phyloP scores from a whole-genome alignment of 2,797 vertebrate genomes.

The Sebastes kiyomatsui region DNA sequence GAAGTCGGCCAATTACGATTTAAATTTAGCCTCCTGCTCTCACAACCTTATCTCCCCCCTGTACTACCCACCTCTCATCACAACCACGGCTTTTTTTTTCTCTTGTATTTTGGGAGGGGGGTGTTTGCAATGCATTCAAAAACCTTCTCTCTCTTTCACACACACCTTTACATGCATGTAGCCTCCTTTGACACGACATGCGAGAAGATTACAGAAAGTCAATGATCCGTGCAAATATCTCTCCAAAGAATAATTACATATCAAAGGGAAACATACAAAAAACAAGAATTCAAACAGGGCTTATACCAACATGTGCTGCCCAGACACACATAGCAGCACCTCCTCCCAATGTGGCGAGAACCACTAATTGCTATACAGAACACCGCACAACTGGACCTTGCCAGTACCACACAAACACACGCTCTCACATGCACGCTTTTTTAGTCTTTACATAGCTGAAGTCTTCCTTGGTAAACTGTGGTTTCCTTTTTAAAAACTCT shows the following conservation, averaged over 20 bases:
- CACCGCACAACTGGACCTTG: constrained; percentile 51
- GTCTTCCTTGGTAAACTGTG: constrained; percentile 48
- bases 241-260: constrained; percentile 17
- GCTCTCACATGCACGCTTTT: constrained; percentile 22
- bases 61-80: constrained; percentile 62
- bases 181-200: not conserved
- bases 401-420: constrained; percentile 47
- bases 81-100: not conserved
- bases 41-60: constrained; percentile 67
- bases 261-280: constrained; percentile 18
- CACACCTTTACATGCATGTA: not conserved
- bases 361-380: constrained; percentile 71
- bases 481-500: constrained; percentile 9
- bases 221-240: constrained; percentile 3
- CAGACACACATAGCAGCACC: constrained; percentile 52
- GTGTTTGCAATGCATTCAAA: constrained; percentile 33
- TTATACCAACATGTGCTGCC: constrained; percentile 64
- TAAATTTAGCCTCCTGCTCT: constrained; percentile 94
- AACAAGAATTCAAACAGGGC: constrained; percentile 14
- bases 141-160: not conserved
- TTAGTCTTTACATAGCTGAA: constrained; percentile 13
- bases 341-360: constrained; percentile 59
- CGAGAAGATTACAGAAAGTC: not conserved
- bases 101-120: constrained; percentile 28
- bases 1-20: constrained; percentile 99